Conservation (phyloP, 2,113 vertebrate species). For the Caretta caretta region DNA sequence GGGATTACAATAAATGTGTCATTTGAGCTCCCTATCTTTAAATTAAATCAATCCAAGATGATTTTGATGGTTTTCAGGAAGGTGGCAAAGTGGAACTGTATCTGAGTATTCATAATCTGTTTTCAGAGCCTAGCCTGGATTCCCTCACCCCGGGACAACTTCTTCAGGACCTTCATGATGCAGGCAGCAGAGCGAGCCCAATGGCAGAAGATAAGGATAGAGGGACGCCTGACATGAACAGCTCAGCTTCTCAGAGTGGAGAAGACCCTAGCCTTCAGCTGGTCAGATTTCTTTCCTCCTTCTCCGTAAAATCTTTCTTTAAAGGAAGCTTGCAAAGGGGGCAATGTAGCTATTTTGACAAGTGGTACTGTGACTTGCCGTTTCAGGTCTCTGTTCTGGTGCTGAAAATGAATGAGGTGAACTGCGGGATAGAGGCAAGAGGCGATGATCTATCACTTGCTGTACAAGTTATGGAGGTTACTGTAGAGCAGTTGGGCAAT, state of each 20-base stretch:
- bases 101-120: neutral
- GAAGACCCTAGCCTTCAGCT: constrained; percentile 84
- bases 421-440: constrained; percentile 83
- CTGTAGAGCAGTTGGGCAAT: constrained; percentile 86
- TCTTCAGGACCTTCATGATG: constrained; percentile 32
- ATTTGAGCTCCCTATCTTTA: neutral
- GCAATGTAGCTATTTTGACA: neutral
- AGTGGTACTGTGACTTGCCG: neutral
- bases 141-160: constrained; percentile 78
- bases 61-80: neutral
- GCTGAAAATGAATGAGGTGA: constrained; percentile 83
- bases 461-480: constrained; percentile 82
- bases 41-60: neutral
- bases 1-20: rapidly evolving
- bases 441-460: constrained; percentile 88
- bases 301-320: neutral
- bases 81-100: neutral
- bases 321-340: neutral
- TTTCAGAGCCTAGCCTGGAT: constrained; percentile 88
- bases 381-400: constrained; percentile 90
- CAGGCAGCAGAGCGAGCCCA: constrained; percentile 76
- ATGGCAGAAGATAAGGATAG: constrained; percentile 78
- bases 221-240: constrained; percentile 86
- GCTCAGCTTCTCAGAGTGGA: constrained; percentile 86
- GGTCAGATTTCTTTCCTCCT: constrained; percentile 76